phyloP scores from a whole-genome alignment of 1,140 invertebrate genomes.

The Penaeus vannamei region DNA sequence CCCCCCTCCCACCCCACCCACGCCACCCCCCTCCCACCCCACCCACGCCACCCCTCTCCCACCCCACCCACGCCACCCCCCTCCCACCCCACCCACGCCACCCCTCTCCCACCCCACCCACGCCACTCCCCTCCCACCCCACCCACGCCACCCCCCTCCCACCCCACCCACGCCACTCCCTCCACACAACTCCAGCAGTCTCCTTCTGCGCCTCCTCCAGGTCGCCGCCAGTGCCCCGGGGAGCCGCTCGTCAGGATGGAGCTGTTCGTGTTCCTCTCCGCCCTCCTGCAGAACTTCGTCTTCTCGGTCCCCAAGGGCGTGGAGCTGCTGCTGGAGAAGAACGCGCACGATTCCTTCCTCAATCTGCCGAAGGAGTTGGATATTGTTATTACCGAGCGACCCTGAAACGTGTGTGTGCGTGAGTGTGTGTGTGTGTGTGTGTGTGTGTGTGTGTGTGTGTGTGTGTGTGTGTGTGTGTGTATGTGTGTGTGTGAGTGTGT shows the following conservation, averaged over 20 bases:
- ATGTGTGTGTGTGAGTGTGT: no score
- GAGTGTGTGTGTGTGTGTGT: no score
- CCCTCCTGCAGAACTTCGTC: constrained; percentile 84
- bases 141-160: background rate
- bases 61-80: background rate
- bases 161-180: background rate
- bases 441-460: no score
- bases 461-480: no score
- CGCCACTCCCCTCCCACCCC: background rate
- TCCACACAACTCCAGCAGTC: constrained; percentile 69
- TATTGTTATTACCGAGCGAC: no score
- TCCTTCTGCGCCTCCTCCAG: constrained; percentile 76
- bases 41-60: background rate
- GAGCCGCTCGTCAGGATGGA: constrained; percentile 91
- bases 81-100: no score
- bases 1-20: background rate
- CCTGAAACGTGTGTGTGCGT: no score
- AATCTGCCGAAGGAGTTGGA: no score
- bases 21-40: background rate
- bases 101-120: no score
- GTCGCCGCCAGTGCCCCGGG: constrained; percentile 90
- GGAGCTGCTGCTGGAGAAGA: no score
- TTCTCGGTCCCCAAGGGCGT: no score
- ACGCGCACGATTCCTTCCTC: no score
- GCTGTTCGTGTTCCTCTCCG: constrained; percentile 89